Base-by-base conservation (phyloP, 1,140 invertebrate genomes). In the Gonatopus flavifemur region DNA sequence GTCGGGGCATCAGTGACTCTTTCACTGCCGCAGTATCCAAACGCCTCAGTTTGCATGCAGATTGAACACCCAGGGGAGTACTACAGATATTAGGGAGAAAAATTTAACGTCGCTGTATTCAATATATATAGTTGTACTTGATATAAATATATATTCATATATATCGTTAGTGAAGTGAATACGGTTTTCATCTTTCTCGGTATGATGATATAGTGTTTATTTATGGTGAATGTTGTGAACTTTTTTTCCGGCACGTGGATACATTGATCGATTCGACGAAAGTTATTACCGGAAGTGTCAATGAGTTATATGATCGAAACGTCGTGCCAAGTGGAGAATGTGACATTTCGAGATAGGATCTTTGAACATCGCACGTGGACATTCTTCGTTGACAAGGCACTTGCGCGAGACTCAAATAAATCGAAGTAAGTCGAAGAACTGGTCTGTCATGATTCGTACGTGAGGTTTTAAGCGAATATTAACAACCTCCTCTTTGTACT, bases 21-120 rank as follows among this genome's bases (percentile, higher is more conserved):
- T 71, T 69, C 70, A 57, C 62, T 60, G 67, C 49, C 66, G 68
- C 62, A 59, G 71, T 62, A 74, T 74, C 71, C 66, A 61, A 67
- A 57, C 61, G 61, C 44, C 40, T 52, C 16, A 52, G 50, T 33
- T 30, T 9, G 16, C 24, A n/a, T n/a, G n/a, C n/a, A n/a, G n/a
- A n/a, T n/a, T n/a, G n/a, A n/a, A n/a, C n/a, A n/a, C n/a, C n/a
- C n/a, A n/a, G n/a, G n/a, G n/a, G n/a, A n/a, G n/a, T n/a, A n/a
- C n/a, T n/a, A n/a, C n/a, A n/a, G n/a, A n/a, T n/a, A n/a, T n/a
- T n/a, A n/a, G n/a, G n/a, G n/a, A n/a, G n/a, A n/a, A n/a, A n/a
- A n/a, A n/a, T n/a, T n/a, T n/a, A n/a, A n/a, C n/a, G n/a, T n/a
- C n/a, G n/a, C n/a, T n/a, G n/a, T n/a, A n/a, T n/a, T n/a, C n/a